Base-by-base conservation (phyloP, 2,113 vertebrate species). In the Alligator sinensis region DNA sequence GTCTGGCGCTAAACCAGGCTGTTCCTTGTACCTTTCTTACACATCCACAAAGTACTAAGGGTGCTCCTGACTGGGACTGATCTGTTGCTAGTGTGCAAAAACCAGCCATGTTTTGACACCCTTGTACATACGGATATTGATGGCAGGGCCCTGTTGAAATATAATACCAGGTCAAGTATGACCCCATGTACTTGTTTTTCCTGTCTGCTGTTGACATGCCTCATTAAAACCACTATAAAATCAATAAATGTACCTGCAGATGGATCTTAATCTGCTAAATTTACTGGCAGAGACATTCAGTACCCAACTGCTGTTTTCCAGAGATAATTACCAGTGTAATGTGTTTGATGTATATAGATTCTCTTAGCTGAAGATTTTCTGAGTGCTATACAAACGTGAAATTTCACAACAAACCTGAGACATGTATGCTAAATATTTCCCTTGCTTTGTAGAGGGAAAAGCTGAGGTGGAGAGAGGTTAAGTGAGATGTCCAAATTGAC, bases 201-300 rank as follows among this genome's bases (percentile, higher is more conserved):
- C 28, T 80, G 11, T 64, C 28, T 64, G 63, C 63, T 64, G 24
- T 80, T 93, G 85, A 84, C 90, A 88, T 77, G 80, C 77, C 16
- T 77, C 17, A 17, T 28, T 75, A 14, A 34, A 16, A 5, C 61
- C 59, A 12, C 10, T 77, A 21, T 60, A 82, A 64, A 79, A 70
- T 80, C 62, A 14, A 13, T 1, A 85, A 87, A 25, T 57, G 47
- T 66, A 86, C 75, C 83, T 89, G 47, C 89, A 84, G 82, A 66
- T 77, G 21, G 28, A 64, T 64, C 28, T 64, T 28, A 66, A 66
- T 66, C 13, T 66, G 63, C 63, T 66, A 66, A 28, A 12, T 14
- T 66, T 25, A 66, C 24, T 66, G n/a, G 22, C 13, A 8, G 63
- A n/a, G 63, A 66, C 27, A 7, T 28, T 24, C 14, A n/a, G 27